Evolutionary conservation across 2,888 invertebrate species (phyloP).

Genomic region (Deilephila elpenor): DNA sequence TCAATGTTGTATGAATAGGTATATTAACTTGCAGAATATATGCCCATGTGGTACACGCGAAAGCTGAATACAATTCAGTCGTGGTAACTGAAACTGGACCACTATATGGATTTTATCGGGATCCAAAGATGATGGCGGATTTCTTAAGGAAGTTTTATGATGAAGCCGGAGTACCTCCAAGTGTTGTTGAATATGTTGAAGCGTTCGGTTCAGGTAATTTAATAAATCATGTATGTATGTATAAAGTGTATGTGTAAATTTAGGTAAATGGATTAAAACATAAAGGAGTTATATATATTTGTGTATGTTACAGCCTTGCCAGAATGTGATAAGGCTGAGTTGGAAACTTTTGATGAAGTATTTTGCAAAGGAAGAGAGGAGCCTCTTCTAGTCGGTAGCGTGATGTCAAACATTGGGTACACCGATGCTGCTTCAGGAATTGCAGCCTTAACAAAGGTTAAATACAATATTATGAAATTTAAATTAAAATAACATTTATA

Average conservation of each 20-base stretch:
- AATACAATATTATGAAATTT: neutral
- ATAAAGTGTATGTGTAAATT: neutral
- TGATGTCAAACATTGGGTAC: constrained; percentile 69
- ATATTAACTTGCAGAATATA: constrained; percentile 50
- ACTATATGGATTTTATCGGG: constrained; percentile 47
- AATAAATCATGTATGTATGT: no score
- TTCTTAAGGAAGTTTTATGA: constrained; percentile 73
- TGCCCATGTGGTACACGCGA: constrained; percentile 51
- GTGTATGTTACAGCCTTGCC: constrained; percentile 61
- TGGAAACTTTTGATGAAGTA: constrained; percentile 83
- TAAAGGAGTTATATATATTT: constrained; percentile 35
- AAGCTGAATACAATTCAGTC: constrained; percentile 45
- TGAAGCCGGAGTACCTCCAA: constrained; percentile 84
- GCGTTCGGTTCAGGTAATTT: constrained; percentile 87
- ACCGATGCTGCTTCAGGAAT: constrained; percentile 69
- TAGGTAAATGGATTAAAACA: constrained; percentile 40
- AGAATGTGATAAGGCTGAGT: constrained; percentile 86
- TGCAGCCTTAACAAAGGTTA: constrained; percentile 84
- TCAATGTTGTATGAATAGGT: no score
- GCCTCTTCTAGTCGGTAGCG: constrained; percentile 82
- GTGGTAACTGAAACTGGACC: constrained; percentile 40
- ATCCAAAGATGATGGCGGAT: constrained; percentile 41
- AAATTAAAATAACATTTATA: constrained; percentile 64
- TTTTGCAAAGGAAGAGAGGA: constrained; percentile 80
- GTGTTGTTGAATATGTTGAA: constrained; percentile 86